Percentiles rank a stretch among this genome's conserved stretches.
Conservation (phyloP, 2,113 vertebrate genomes). For the Tragelaphus buxtoni region DNA sequence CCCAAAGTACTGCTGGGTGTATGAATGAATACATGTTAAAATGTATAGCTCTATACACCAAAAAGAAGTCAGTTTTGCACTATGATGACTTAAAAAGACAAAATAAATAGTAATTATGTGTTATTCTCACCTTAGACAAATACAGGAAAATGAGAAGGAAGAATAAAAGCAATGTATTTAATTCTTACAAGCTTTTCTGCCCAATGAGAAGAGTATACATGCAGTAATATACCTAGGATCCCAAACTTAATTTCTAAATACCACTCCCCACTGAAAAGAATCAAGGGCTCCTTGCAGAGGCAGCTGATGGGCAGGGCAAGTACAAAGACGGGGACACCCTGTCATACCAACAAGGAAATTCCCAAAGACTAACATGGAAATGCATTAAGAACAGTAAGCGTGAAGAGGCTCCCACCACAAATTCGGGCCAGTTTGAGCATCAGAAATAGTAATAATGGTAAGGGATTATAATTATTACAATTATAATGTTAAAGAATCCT, state of each 20-base stretch:
- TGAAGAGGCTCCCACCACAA: not conserved
- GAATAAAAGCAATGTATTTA: not conserved
- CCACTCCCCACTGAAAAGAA: not conserved
- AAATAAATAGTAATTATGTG: not conserved
- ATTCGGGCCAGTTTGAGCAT: not conserved
- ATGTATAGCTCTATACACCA: not conserved
- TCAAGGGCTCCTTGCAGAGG: not conserved
- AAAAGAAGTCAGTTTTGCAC: not conserved
- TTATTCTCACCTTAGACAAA: not conserved
- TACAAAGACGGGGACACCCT: not conserved
- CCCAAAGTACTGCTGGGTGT: not conserved
- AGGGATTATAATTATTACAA: not conserved
- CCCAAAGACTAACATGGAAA: not conserved
- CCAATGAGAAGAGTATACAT: not conserved
- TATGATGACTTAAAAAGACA: not conserved
- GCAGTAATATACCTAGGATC: not conserved
- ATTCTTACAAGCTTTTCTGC: not conserved
- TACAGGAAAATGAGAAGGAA: not conserved
- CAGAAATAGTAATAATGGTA: not conserved
- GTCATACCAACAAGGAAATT: not conserved
- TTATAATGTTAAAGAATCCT: not conserved
- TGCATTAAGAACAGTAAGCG: not conserved
- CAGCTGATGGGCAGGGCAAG: not conserved
- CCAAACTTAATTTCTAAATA: not conserved
- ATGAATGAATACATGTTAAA: not conserved